Conservation (phyloP, 1,140 invertebrate species). For the Hylyphantes graminicola region DNA sequence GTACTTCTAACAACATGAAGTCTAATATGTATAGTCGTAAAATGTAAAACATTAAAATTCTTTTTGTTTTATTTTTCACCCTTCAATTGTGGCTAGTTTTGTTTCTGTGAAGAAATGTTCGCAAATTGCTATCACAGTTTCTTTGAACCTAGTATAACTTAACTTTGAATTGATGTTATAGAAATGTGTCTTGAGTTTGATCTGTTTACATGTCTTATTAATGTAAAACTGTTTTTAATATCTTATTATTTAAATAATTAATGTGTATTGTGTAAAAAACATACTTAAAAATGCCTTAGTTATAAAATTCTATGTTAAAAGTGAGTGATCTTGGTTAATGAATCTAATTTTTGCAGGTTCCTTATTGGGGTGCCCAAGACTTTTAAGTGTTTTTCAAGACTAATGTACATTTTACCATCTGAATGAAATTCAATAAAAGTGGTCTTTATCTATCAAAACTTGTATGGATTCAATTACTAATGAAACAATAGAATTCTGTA, state of each 20-base stretch:
- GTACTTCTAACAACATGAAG: background rate
- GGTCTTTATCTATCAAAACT: background rate
- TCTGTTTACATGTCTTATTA: background rate
- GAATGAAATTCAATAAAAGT: slow-evolving; percentile 18
- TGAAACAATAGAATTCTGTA: too few species aligned
- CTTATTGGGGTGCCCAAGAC: slow-evolving; percentile 32
- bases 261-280: background rate
- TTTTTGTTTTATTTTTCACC: too few species aligned
- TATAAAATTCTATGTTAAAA: too few species aligned
- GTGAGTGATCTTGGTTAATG: background rate
- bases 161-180: background rate
- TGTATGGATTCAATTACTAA: too few species aligned
- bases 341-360: slow-evolving; percentile 20
- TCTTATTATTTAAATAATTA: background rate
- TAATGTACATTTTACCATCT: background rate
- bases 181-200: background rate
- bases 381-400: slow-evolving; percentile 13
- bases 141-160: too few species aligned
- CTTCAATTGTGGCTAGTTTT: too few species aligned
- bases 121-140: too few species aligned
- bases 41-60: too few species aligned
- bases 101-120: too few species aligned
- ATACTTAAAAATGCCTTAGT: background rate
- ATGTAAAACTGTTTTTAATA: background rate
- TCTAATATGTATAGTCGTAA: too few species aligned